phyloP scores from a whole-genome alignment of 2,113 vertebrate species.

The Deroptyus accipitrinus region DNA sequence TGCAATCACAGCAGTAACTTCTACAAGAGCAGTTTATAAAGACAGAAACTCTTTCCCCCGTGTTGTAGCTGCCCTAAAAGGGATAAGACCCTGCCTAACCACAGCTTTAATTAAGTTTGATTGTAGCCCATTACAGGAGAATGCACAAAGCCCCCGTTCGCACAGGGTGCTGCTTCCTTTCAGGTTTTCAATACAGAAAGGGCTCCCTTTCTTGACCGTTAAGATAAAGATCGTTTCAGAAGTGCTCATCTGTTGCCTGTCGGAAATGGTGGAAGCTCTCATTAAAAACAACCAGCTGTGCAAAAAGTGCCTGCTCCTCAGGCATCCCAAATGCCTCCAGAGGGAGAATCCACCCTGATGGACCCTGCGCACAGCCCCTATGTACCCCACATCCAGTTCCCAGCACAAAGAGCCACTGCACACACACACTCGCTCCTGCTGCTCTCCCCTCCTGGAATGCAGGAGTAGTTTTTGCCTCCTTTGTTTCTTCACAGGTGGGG shows the following conservation, averaged over 20 bases:
- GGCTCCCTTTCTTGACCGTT: not conserved
- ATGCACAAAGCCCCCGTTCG: not conserved
- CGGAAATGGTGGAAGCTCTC: not conserved
- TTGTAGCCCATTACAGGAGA: not conserved
- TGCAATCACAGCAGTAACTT: not conserved
- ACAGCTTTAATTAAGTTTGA: slow-evolving; percentile 46
- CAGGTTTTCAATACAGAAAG: not conserved
- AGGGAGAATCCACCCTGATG: not conserved
- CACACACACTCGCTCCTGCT: not conserved
- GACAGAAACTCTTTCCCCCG: not conserved
- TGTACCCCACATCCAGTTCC: fast-evolving
- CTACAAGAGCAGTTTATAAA: not conserved
- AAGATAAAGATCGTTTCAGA: slow-evolving; percentile 11
- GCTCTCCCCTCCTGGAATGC: not conserved
- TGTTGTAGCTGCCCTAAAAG: not conserved
- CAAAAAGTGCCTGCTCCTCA: not conserved
- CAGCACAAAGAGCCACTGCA: not conserved
- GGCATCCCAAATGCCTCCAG: not conserved
- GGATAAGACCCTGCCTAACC: not conserved
- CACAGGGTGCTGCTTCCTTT: not conserved
- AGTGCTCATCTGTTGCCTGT: not conserved
- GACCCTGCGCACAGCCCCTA: not conserved
- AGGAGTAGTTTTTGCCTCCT: not conserved
- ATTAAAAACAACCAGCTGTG: not conserved
- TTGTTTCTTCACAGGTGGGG: not conserved